Conservation (phyloP, 2,113 vertebrate species). For the Melanostigma gelatinosum region DNA sequence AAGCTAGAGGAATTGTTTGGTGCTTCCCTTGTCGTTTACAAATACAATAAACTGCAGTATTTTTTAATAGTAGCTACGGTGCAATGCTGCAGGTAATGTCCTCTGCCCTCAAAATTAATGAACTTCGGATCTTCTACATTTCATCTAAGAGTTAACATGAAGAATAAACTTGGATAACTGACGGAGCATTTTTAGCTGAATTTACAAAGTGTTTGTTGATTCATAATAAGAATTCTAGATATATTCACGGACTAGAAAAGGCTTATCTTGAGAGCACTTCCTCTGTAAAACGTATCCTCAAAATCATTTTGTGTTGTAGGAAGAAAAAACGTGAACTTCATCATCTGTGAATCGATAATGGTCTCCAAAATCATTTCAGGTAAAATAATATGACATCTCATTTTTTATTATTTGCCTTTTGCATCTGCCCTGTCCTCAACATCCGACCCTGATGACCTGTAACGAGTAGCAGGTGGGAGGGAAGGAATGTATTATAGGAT, state of each 20-base stretch:
- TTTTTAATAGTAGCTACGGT: neutral
- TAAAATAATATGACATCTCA: neutral
- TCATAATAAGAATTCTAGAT: neutral
- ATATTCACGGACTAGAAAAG: neutral
- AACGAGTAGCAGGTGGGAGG: neutral
- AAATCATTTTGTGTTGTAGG: neutral
- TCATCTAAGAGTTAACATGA: neutral
- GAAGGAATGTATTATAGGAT: neutral
- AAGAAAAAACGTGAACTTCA: neutral
- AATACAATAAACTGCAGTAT: neutral
- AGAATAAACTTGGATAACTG: neutral
- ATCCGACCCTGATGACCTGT: neutral
- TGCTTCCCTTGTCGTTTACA: constrained; percentile 1
- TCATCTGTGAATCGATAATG: neutral
- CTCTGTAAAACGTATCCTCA: neutral
- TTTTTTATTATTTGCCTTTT: neutral
- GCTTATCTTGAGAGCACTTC: neutral
- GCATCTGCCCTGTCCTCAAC: neutral
- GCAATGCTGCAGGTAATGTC: neutral
- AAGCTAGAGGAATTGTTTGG: neutral
- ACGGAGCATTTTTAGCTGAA: neutral
- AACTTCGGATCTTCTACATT: neutral
- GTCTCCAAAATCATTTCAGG: neutral
- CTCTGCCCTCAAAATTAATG: neutral
- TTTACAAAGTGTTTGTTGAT: neutral